Evolutionary conservation across 30 jellyfish, hydroid and myxozoan genomes (phyloP), one percentile per base, ranked within the genome.

Genomic region (Hydra vulgaris): DNA sequence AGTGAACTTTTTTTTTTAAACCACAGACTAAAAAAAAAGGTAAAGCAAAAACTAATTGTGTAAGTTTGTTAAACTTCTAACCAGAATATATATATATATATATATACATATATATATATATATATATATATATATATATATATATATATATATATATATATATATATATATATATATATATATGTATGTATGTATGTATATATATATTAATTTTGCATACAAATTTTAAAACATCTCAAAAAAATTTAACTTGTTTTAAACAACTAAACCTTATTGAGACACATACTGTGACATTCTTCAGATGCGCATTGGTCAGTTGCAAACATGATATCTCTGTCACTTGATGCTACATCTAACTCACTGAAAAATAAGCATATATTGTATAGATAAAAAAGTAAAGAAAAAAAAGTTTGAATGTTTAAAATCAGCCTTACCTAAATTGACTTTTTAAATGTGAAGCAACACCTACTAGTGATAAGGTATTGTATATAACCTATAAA

Each of bases 241-340:
- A 40, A 40, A 12, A 40, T 40, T n/a, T n/a, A n/a, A 40, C 61
- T 40, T 40, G 12, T 3, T 3, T 3, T 40, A 40, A 40, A 40
- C 5, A 40, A 3, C 61, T 40, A 40, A 40, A 89, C 97, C 95
- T 85, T 82, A 77, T 84, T 54, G 17, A 23, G 76, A 76, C 97
- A 89, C 0, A 81, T 24, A 8, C 72, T 24, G 15, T 81, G 72
- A 55, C 97, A 89, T 17, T 22, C 89, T 18, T 79, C 71, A 12
- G 70, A 76, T 54, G 86, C 55, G 85, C 97, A 89, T n/a, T 76
- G 84, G 70, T 54, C 71, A 70, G 90, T 85, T 21, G 85, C 78
- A 15, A 85, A 87, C 87, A 80, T 77, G 18, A 89, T 85, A 71
- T 89, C 97, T 26, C 97, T 71, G 53, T 85, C 97, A 25, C 84